These are phyloP conservation scores for Papilio polytes DNA, from an alignment of 1,140 invertebrate genomes.

Conservation along the genomic window DNA sequence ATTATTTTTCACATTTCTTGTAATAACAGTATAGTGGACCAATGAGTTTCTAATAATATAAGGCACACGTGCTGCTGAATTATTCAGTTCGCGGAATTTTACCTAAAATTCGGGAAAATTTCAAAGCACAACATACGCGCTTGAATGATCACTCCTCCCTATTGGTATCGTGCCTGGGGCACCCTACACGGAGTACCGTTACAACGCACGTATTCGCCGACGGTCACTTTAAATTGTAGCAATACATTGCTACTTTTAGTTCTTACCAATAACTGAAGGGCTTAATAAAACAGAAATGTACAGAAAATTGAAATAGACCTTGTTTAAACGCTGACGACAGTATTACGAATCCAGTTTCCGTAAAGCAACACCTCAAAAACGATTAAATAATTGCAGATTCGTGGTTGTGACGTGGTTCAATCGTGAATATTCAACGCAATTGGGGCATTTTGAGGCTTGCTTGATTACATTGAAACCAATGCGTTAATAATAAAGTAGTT, in stretches of 20 bases:
- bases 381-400: constrained; percentile 76
- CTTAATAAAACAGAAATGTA: background rate
- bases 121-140: constrained; percentile 49
- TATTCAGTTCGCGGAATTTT: background rate
- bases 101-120: constrained; percentile 46
- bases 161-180: constrained; percentile 67
- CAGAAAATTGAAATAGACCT: background rate
- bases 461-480: constrained; percentile 62
- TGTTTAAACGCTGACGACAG: background rate
- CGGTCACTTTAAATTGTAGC: constrained; percentile 37
- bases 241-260: constrained; percentile 46
- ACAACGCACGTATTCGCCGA: constrained; percentile 45
- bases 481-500: constrained; percentile 58
- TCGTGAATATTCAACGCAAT: constrained; percentile 64
- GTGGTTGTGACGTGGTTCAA: constrained; percentile 58
- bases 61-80: background rate
- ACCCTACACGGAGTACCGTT: constrained; percentile 65
- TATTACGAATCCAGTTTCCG: constrained; percentile 60
- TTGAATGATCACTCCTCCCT: constrained; percentile 74
- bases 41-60: background rate
- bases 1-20: background rate
- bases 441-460: constrained; percentile 59
- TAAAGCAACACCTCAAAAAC: constrained; percentile 69
- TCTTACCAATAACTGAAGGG: background rate
- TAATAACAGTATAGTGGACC: background rate